phyloP scores from a whole-genome alignment of 2,797 vertebrate species.

The Ceryle rudis region DNA sequence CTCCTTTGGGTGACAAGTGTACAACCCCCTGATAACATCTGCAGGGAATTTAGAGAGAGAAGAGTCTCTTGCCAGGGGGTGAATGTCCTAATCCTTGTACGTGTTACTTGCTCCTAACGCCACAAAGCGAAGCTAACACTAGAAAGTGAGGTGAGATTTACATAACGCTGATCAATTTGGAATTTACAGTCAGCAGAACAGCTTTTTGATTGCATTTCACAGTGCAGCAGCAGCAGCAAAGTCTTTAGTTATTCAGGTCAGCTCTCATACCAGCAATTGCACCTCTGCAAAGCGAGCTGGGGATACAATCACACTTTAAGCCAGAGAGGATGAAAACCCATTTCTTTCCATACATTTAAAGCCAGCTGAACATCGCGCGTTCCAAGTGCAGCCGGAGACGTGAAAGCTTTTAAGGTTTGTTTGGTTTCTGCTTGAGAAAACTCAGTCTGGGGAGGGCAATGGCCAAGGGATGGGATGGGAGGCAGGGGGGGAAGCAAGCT shows the following conservation, averaged over 20 bases:
- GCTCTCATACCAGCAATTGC: slow-evolving; percentile 59
- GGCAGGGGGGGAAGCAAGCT: neutral
- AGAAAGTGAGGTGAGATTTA: slow-evolving; percentile 1
- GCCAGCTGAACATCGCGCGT: neutral
- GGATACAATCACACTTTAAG: neutral
- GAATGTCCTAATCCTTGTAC: neutral
- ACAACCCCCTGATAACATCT: neutral
- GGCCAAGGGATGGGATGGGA: neutral
- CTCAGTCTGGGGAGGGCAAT: neutral
- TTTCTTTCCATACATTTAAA: neutral
- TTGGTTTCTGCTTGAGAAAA: slow-evolving; percentile 25
- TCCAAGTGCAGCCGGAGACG: neutral
- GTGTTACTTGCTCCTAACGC: neutral
- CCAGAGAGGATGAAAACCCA: neutral
- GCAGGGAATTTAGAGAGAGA: neutral
- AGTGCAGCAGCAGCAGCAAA: slow-evolving; percentile 1
- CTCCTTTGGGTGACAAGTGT: neutral
- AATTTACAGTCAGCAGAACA: slow-evolving; percentile 3
- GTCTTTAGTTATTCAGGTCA: slow-evolving; percentile 69
- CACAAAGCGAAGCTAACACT: neutral
- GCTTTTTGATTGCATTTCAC: slow-evolving; percentile 21
- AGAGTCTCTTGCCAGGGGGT: neutral
- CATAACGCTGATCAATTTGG: slow-evolving; percentile 10
- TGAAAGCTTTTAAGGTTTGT: slow-evolving; percentile 19
- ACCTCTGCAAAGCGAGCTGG: slow-evolving; percentile 32